Evolutionary conservation across 2,113 vertebrate species (phyloP).

Genomic region (Indicator maculatus): DNA sequence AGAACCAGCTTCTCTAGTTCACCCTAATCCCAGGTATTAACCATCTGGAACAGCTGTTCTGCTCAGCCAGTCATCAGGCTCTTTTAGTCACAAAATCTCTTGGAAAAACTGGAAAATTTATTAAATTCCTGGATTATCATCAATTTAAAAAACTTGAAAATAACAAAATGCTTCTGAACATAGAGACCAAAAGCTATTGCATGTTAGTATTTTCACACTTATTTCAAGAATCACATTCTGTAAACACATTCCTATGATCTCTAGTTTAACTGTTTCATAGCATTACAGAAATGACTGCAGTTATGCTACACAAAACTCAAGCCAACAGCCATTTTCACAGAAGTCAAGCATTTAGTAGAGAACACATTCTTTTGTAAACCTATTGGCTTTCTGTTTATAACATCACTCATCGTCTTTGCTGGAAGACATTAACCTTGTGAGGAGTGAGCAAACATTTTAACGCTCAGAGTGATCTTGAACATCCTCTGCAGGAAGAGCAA

Average conservation of each 20-base stretch:
- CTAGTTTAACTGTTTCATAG: conserved; percentile 37
- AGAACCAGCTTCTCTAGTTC: background rate
- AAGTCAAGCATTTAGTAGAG: background rate
- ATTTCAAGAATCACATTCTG: background rate
- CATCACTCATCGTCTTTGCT: background rate
- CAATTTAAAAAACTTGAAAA: background rate
- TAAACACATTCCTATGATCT: conserved; percentile 10
- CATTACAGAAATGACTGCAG: conserved; percentile 11
- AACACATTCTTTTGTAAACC: background rate
- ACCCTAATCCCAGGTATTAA: conserved; percentile 7
- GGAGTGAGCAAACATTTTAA: background rate
- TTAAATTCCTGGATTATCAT: background rate
- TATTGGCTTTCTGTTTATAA: background rate
- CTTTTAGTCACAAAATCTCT: background rate
- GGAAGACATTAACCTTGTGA: conserved; percentile 2
- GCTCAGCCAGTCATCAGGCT: background rate
- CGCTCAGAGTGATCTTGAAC: background rate
- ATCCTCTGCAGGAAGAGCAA: background rate
- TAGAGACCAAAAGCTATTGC: background rate
- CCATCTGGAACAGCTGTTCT: background rate
- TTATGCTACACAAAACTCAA: conserved; percentile 27
- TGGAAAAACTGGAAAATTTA: background rate
- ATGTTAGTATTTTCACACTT: background rate
- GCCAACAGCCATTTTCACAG: background rate
- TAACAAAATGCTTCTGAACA: background rate